A percentile compares a stretch with the other conserved stretches of the same genome.
Evolutionary conservation across 2,888 invertebrate genomes (phyloP).

Genomic region (Macrosoma leucophasiata): DNA sequence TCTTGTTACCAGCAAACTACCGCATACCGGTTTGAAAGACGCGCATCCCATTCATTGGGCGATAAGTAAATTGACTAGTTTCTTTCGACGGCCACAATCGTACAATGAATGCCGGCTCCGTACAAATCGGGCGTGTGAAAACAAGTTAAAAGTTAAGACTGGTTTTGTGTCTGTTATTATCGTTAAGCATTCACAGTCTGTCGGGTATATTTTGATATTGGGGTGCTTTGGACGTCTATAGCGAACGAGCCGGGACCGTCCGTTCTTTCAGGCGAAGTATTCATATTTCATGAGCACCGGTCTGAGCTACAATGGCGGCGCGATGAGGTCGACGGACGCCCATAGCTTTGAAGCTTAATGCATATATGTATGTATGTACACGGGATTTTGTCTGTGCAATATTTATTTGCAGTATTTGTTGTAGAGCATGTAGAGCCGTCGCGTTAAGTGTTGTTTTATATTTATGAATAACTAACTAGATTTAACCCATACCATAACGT

Average conservation of each 20-base stretch:
- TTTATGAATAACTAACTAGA: no score
- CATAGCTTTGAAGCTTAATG: conserved; percentile 41
- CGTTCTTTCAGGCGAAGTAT: conserved; percentile 61
- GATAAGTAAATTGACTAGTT: conserved; percentile 31
- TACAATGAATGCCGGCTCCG: conserved; percentile 49
- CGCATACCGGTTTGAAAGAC: conserved; percentile 21
- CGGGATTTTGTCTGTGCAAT: no score
- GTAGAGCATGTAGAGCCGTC: no score
- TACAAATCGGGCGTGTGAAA: conserved; percentile 37
- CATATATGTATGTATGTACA: conserved; percentile 16
- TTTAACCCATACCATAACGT: no score
- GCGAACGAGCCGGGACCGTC: conserved; percentile 30
- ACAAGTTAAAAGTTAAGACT: conserved; percentile 30
- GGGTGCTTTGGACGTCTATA: conserved; percentile 28
- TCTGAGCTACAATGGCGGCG: conserved; percentile 61
- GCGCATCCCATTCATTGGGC: conserved; percentile 19
- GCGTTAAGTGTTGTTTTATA: no score
- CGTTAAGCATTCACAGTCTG: no score
- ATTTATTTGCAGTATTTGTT: no score
- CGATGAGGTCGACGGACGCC: conserved; percentile 66
- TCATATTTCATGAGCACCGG: conserved; percentile 69
- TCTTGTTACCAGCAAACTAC: conserved; percentile 28
- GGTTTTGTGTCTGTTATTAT: conserved; percentile 29
- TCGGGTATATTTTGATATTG: no score
- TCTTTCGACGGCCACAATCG: conserved; percentile 35